phyloP scores from a whole-genome alignment of 1,140 invertebrate genomes.

The Diorhabda sublineata region DNA sequence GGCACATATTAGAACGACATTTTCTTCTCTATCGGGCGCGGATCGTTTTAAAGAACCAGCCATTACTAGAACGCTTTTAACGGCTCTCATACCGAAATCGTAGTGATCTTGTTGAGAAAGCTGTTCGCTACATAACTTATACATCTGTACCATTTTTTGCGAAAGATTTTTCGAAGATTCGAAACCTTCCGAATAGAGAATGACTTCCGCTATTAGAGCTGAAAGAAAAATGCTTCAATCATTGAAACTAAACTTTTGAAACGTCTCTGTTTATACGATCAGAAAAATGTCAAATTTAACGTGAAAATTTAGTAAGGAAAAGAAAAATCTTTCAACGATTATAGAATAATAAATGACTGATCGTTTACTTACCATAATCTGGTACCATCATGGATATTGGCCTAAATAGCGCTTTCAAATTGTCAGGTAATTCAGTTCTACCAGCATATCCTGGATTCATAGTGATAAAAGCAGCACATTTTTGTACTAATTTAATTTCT shows the following conservation, averaged over 20 bases:
- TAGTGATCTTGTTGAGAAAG: conserved; percentile 91
- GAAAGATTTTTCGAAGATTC: conserved; percentile 80
- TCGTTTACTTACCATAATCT: conserved; percentile 64
- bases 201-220: conserved; percentile 88
- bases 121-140: conserved; percentile 87
- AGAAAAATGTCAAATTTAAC: too few relatives aligned
- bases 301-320: too few relatives aligned
- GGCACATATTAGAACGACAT: conserved; percentile 75
- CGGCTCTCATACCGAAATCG: conserved; percentile 85
- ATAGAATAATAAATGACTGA: neutral
- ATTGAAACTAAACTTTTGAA: too few relatives aligned
- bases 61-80: conserved; percentile 72
- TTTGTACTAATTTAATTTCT: conserved; percentile 77
- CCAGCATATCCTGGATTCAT: conserved; percentile 89
- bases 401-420: conserved; percentile 80
- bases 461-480: conserved; percentile 87
- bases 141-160: conserved; percentile 88
- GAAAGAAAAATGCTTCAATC: conserved; percentile 24
- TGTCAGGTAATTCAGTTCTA: conserved; percentile 78
- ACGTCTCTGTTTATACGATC: too few relatives aligned
- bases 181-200: conserved; percentile 88
- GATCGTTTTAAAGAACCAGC: conserved; percentile 83
- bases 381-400: conserved; percentile 93
- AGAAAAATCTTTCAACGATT: too few relatives aligned
- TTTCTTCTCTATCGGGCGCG: conserved; percentile 75